A percentile compares a stretch with the other conserved stretches of the same genome.
Evolutionary conservation across 1,140 invertebrate genomes (phyloP).

Genomic region (Zophobas atratus): DNA sequence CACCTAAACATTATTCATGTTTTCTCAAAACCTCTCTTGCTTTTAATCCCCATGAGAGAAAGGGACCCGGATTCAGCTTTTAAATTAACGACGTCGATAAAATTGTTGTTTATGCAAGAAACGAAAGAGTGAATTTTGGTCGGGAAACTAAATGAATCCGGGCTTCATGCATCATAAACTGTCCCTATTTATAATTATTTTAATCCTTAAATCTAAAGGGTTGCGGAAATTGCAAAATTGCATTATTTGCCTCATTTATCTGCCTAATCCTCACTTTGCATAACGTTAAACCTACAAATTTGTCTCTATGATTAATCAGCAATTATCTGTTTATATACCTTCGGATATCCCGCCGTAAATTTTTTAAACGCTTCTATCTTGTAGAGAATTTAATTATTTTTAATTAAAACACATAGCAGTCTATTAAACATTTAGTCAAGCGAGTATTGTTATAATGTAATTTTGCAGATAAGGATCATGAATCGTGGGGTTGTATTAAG

Average conservation of each 20-base stretch:
- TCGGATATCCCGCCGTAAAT: slow-evolving; percentile 4
- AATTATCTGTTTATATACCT: slow-evolving; percentile 33
- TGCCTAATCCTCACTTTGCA: slow-evolving; percentile 22
- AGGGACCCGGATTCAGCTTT: slow-evolving; percentile 28
- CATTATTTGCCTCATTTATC: slow-evolving; percentile 36
- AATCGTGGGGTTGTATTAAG: slow-evolving; percentile 45
- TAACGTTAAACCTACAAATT: slow-evolving; percentile 28
- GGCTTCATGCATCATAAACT: slow-evolving; percentile 32
- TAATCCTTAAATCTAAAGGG: slow-evolving; percentile 12
- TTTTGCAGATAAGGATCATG: slow-evolving; percentile 45
- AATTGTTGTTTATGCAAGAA: slow-evolving; percentile 36
- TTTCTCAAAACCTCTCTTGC: slow-evolving; percentile 44
- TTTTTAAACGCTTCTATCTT: slow-evolving; percentile 2
- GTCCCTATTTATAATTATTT: slow-evolving; percentile 33
- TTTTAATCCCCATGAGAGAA: slow-evolving; percentile 31
- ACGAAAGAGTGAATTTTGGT: slow-evolving; percentile 3
- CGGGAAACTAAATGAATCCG: slow-evolving; percentile 20
- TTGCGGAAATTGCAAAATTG: slow-evolving; percentile 14
- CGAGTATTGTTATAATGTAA: slow-evolving; percentile 34
- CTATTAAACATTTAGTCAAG: not conserved
- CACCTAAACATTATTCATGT: slow-evolving; percentile 46
- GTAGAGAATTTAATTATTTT: not conserved
- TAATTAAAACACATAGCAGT: slow-evolving; percentile 12
- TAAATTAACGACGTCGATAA: slow-evolving; percentile 36
- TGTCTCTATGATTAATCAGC: slow-evolving; percentile 31